These are phyloP conservation scores for Clarias fuscus DNA, from an alignment of 2,797 vertebrate genomes.

Conservation along the genomic window DNA sequence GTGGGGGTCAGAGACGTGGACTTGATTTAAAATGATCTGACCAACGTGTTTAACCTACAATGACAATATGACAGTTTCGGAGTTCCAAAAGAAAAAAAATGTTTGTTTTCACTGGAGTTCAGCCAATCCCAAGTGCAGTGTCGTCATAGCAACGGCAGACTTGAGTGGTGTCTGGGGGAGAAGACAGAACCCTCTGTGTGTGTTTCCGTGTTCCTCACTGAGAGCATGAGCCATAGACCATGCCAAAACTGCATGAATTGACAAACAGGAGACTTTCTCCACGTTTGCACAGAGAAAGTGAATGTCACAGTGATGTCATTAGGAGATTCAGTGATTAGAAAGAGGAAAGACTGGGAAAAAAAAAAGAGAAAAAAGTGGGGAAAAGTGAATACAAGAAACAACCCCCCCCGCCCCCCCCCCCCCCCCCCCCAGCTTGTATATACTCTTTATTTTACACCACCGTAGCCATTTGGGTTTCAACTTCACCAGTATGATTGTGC, in stretches of 20 bases:
- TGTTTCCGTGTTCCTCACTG: constrained; percentile 69
- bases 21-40: background rate
- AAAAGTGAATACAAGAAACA: background rate
- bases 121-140: constrained; percentile 28
- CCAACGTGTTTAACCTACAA: background rate
- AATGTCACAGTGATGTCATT: background rate
- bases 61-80: background rate
- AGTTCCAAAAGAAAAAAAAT: background rate
- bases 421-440: too few species aligned
- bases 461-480: background rate
- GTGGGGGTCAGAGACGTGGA: background rate
- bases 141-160: constrained; percentile 70
- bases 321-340: background rate
- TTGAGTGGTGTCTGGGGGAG: constrained; percentile 58
- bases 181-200: constrained; percentile 74
- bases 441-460: background rate
- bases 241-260: constrained; percentile 21
- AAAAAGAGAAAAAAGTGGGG: background rate
- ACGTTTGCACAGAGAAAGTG: background rate
- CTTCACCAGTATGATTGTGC: background rate
- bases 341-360: background rate
- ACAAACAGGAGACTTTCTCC: constrained; percentile 10
- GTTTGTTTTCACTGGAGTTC: background rate
- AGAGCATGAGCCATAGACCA: constrained; percentile 49
- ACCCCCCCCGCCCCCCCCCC: too few species aligned